Percentiles rank a stretch among this genome's conserved stretches.
Conservation (phyloP, 2,797 vertebrate genomes). For the Cephalopachus bancanus region DNA sequence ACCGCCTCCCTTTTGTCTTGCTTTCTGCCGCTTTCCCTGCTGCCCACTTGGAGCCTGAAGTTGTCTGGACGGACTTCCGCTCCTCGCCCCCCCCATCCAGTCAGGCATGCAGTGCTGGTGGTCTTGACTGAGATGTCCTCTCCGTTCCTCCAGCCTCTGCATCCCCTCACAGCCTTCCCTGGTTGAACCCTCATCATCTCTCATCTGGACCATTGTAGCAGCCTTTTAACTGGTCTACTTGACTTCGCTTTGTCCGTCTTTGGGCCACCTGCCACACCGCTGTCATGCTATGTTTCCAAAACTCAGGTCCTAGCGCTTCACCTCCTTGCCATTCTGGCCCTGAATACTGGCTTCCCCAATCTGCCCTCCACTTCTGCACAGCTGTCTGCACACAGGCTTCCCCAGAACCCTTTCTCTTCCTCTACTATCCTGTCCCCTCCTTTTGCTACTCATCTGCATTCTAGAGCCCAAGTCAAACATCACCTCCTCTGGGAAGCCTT, state of each 20-base stretch:
- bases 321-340: not conserved
- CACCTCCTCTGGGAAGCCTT: constrained; percentile 47
- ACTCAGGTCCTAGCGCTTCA: not conserved
- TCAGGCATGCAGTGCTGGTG: not conserved
- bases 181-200: not conserved
- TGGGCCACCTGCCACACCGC: not conserved
- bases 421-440: not conserved
- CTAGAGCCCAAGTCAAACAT: not conserved
- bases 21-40: not conserved
- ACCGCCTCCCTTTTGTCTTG: not conserved
- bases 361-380: not conserved
- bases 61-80: not conserved
- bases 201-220: not conserved
- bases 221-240: not conserved
- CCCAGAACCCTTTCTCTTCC: not conserved
- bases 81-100: not conserved
- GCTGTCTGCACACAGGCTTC: not conserved
- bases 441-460: not conserved
- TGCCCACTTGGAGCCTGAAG: not conserved
- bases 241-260: not conserved
- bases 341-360: not conserved
- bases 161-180: not conserved
- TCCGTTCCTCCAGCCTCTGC: not conserved
- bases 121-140: not conserved
- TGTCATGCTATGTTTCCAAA: not conserved